Evolutionary conservation across 1,140 invertebrate species (phyloP), one percentile per base, ranked within the genome.

Genomic region (Rhizoglyphus robini): DNA sequence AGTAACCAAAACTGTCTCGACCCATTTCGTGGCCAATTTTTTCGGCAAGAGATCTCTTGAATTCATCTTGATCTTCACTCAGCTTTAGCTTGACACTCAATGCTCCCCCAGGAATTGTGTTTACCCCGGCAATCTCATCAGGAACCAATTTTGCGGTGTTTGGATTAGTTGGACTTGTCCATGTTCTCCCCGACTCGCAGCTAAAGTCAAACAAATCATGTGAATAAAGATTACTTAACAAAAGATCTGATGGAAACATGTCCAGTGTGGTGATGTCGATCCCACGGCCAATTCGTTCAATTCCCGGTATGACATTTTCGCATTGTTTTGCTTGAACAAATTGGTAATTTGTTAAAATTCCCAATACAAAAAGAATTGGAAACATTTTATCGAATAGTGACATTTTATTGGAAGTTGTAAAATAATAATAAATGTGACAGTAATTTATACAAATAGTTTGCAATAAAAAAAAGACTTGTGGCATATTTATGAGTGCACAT

Each of bases 251-350:
- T 8, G 63, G 63, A n/a, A 38, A 31, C 29, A 65, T 4, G 25
- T 65, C 63, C 4, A 65, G 46, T 34, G 8, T 59, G 4, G 63
- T 63, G 54, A 65, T 61, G 63, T 65, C 63, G n/a, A 65, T 38
- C 31, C 63, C 63, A 5, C 46, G 4, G 11, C 4, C 13, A n/a
- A 65, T 15, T 27, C 30, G 46, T n/a, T 61, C 51, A 8, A 65
- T 3, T 5, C 63, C 63, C 8, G 63, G 47, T 4, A 36, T 20
- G 32, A 63, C 8, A 31, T 47, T 30, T 23, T 58, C 36, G 32
- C 61, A 41, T 27, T 51, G 49, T 8, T 23, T 8, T 51, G 49
- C 25, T 27, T 23, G 20, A n/a, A n/a, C n/a, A 5, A 5, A 11
- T 5, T 27, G 49, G 11, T 11, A 27, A 11, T 23, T n/a, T n/a